Evolutionary conservation across 2,888 invertebrate genomes (phyloP), one percentile per base, ranked within the genome.

Genomic region (Drosophila monieri): DNA sequence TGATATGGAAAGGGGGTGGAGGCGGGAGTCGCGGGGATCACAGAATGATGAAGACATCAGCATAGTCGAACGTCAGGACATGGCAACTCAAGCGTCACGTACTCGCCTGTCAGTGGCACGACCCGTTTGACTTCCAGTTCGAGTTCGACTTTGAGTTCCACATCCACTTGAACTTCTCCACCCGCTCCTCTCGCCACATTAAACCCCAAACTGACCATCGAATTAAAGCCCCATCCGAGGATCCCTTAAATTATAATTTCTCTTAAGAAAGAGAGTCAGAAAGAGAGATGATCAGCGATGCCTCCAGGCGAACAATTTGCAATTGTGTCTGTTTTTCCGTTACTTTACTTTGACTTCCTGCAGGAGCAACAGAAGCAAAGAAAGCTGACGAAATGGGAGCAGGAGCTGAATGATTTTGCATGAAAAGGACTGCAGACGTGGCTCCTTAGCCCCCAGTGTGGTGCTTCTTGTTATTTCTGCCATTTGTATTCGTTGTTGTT

Each of bases 341-440:
- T 80, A 78, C 81, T 80, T 78, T 73, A 62, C 73, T 78, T 73
- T 75, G 81, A 80, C 85, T 80, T 78, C 81, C 84, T 62, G 84
- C 78, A 74, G 78, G 67, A 76, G 61, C 52, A 76, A 62, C 46
- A 64, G 74, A 30, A 39, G 32, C 43, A 39, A 15, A 18, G 15
- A 18, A 41, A 18, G 18, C 39, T 18, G 10, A 41, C 10, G 39
- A 41, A 18, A 41, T 8, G 18, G 18, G n/a, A 41, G 15, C 39
- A 15, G 39, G 15, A 18, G 18, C 8, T 18, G 39, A 41, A 59
- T 59, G 62, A 35, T 59, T 62, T 62, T 61, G 61, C 61, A 61
- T 61, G 43, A 62, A 60, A 62, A 44, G 49, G 27, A 62, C 62
- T 51, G 62, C 62, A 60, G 35, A 58, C 57, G 18, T 53, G 51